phyloP scores from a whole-genome alignment of 2,888 invertebrate species.

The Clostera curtula region DNA sequence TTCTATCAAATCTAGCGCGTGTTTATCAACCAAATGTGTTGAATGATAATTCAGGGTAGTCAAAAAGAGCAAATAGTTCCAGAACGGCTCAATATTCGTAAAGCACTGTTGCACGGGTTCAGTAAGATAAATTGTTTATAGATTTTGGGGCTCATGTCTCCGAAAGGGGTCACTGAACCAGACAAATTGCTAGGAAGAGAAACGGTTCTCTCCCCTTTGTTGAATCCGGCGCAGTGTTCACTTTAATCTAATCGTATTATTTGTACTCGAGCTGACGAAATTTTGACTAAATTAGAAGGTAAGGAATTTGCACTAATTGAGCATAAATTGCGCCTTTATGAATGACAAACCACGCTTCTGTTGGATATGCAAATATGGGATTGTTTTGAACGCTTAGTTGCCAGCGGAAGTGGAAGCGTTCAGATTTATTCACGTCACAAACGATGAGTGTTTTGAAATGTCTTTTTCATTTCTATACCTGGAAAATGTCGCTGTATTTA shows the following conservation, averaged over 20 bases:
- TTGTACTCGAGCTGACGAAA: conserved; percentile 37
- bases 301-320: conserved; percentile 34
- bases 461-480: conserved; percentile 25
- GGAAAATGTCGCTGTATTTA: conserved; percentile 15
- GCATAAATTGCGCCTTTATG: conserved; percentile 39
- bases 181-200: conserved; percentile 50
- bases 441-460: conserved; percentile 30
- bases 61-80: too few species aligned
- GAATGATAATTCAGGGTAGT: conserved; percentile 41
- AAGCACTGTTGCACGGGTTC: conserved; percentile 38
- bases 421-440: conserved; percentile 36
- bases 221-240: conserved; percentile 38
- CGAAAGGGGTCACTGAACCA: conserved; percentile 53
- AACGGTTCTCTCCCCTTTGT: conserved; percentile 37
- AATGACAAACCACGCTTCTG: conserved; percentile 34
- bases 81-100: conserved; percentile 32
- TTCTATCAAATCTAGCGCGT: conserved; percentile 15
- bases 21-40: conserved; percentile 36
- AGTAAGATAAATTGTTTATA: conserved; percentile 52
- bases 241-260: conserved; percentile 53
- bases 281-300: conserved; percentile 33
- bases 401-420: conserved; percentile 21
- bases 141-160: conserved; percentile 28
- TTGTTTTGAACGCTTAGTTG: conserved; percentile 33
- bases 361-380: conserved; percentile 33